Base-by-base conservation (phyloP, 2,113 vertebrate species). In the Pterophyllum scalare region DNA sequence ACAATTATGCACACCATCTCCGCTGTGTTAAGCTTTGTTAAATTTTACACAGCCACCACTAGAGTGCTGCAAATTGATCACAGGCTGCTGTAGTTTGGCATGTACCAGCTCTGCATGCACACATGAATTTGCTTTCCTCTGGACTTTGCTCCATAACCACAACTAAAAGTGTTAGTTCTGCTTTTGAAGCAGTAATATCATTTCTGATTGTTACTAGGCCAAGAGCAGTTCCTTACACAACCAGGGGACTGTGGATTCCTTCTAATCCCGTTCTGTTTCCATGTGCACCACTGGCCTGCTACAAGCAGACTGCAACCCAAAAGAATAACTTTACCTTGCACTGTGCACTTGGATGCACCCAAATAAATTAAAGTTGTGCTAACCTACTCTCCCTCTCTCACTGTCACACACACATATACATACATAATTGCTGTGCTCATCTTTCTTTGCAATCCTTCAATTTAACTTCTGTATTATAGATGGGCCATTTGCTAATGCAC, bases 401-500 rank as follows among this genome's bases (percentile, higher is more conserved):
- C 8, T n/a, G n/a, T n/a, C 33, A 59, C 38, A 40, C 38, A 40
- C 38, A 19, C 64, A 67, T 40, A 26, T 2, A 1, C 46, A 65
- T 59, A 19, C 57, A 59, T 20, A 49, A 38, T 38, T 3, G 2
- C 61, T 62, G 8, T 52, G 33, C 52, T 79, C 35, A 46, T 79
- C 49, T 64, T 72, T 49, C 75, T 49, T 83, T 33, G 52, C 76
- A 65, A 43, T 35, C 26, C 28, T 58, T 86, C 77, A 83, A 75
- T 83, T 84, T 59, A 76, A 26, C 75, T 78, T 77, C 64, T 49
- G 13, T 24, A 24, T 24, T n/a, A 38, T 33, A 65, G 26, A 22
- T 60, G 2, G 19, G 9, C 57, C 17, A 28, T 24, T 83, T 88
- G 81, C 79, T 79, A 82, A 84, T 82, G 20, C 58, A 85, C 80